These are phyloP conservation scores for Eudasyphora cyanicolor DNA, from an alignment of 2,888 invertebrate genomes.

Conservation along the genomic window DNA sequence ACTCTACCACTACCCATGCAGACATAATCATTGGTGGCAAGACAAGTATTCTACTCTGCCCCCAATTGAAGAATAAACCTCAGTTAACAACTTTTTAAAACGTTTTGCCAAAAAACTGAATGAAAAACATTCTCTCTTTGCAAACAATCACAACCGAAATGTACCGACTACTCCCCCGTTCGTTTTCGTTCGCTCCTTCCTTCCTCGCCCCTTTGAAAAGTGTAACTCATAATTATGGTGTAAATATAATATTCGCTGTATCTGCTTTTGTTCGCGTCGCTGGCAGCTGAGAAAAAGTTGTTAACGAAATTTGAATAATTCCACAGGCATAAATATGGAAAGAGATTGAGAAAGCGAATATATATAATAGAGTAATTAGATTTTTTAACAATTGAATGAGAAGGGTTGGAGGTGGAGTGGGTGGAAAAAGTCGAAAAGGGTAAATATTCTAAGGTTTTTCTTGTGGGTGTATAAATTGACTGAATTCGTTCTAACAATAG, in stretches of 20 bases:
- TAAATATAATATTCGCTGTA: constrained; percentile 61
- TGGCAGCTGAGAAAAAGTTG: constrained; percentile 3
- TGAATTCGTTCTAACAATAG: too few species aligned
- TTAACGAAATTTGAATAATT: constrained; percentile 35
- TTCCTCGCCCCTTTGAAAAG: background rate
- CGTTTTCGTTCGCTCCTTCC: background rate
- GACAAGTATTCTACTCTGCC: constrained; percentile 32
- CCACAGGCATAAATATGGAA: background rate
- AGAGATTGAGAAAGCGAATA: background rate
- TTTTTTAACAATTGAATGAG: background rate
- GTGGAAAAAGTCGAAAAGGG: too few species aligned
- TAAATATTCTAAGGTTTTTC: too few species aligned
- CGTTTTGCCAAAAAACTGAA: constrained; percentile 33
- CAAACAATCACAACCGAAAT: constrained; percentile 58
- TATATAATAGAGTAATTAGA: background rate
- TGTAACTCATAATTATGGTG: constrained; percentile 65
- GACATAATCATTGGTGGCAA: constrained; percentile 8
- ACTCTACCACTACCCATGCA: background rate
- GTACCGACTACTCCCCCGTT: too few species aligned
- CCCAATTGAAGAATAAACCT: constrained; percentile 36
- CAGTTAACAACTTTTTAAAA: constrained; percentile 53
- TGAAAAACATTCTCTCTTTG: constrained; percentile 55
- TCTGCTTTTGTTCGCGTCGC: constrained; percentile 37
- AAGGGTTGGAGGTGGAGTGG: background rate
- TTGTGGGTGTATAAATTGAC: too few species aligned